Percentiles rank a stretch among this genome's conserved stretches.
phyloP scores from a whole-genome alignment of 1,140 invertebrate genomes.

The Limonius californicus region DNA sequence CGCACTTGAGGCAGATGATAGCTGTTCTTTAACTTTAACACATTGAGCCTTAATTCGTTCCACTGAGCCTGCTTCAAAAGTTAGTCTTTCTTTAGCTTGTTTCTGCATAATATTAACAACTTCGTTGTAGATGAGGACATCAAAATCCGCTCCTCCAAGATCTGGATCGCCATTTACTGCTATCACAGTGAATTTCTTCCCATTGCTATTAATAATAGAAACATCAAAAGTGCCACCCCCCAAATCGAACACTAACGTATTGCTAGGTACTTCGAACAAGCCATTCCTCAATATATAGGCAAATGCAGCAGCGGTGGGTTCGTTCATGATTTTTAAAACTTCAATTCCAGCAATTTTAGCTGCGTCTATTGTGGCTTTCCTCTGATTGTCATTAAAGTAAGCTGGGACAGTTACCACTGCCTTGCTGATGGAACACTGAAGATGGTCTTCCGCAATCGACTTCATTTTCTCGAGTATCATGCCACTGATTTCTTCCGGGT shows the following conservation, averaged over 20 bases:
- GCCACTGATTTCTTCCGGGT: slow-evolving; percentile 90
- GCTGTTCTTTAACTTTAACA: slow-evolving; percentile 95
- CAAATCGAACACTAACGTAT: slow-evolving; percentile 79
- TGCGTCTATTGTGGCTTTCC: slow-evolving; percentile 83
- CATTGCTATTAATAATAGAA: slow-evolving; percentile 49
- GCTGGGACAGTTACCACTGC: slow-evolving; percentile 94
- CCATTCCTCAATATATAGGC: slow-evolving; percentile 98
- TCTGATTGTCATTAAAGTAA: slow-evolving; percentile 72
- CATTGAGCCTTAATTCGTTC: slow-evolving; percentile 94
- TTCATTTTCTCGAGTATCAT: slow-evolving; percentile 96
- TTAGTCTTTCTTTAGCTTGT: slow-evolving; percentile 91
- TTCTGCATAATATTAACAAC: slow-evolving; percentile 87
- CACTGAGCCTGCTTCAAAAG: slow-evolving; percentile 95
- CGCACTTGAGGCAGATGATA: slow-evolving; percentile 91
- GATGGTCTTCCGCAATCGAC: slow-evolving; percentile 89
- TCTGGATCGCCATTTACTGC: slow-evolving; percentile 94
- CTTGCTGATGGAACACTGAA: slow-evolving; percentile 80
- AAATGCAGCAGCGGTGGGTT: slow-evolving; percentile 94
- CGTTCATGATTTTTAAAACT: slow-evolving; percentile 87
- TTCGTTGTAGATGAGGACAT: slow-evolving; percentile 86
- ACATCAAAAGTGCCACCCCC: slow-evolving; percentile 79
- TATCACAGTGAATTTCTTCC: slow-evolving; percentile 94
- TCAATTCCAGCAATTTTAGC: slow-evolving; percentile 85
- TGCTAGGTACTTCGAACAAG: slow-evolving; percentile 25
- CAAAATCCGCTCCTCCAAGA: slow-evolving; percentile 93